Evolutionary conservation across 2,797 vertebrate species (phyloP).

Genomic region (Argyrosomus regius): DNA sequence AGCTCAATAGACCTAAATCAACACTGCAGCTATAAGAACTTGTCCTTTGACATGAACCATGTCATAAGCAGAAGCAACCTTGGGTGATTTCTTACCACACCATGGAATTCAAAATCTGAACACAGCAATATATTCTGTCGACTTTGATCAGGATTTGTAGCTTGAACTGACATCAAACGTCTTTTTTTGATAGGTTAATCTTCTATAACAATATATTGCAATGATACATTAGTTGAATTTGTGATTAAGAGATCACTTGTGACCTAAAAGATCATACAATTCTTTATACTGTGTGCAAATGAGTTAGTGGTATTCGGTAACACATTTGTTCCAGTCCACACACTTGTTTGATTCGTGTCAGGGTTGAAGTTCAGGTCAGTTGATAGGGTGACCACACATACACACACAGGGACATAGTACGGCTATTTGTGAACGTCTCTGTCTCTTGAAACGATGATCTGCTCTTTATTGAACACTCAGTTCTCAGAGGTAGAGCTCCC

Average conservation of each 20-base stretch:
- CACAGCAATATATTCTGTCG: background rate
- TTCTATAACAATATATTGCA: no score
- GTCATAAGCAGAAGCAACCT: background rate
- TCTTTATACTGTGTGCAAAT: background rate
- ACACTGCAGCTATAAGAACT: background rate
- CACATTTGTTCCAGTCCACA: background rate
- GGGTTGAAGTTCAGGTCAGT: background rate
- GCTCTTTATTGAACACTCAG: conserved; percentile 33
- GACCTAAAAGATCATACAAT: background rate
- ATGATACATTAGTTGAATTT: background rate
- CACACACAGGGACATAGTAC: background rate
- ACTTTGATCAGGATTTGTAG: background rate
- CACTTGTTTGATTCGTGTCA: background rate
- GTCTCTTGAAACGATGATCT: conserved; percentile 33
- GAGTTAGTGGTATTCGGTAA: no score
- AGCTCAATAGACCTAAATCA: conserved; percentile 15
- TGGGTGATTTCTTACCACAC: background rate
- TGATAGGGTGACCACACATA: background rate
- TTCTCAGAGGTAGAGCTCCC: conserved; percentile 20
- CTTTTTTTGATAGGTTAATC: no score
- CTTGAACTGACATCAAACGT: background rate
- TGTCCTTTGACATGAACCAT: background rate
- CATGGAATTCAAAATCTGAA: background rate
- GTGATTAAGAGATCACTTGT: background rate
- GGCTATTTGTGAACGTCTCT: conserved; percentile 11